These are phyloP conservation scores for Paragorgia papillata DNA, from an alignment of 92 coral and sea anemone genomes.

Conservation along the genomic window DNA sequence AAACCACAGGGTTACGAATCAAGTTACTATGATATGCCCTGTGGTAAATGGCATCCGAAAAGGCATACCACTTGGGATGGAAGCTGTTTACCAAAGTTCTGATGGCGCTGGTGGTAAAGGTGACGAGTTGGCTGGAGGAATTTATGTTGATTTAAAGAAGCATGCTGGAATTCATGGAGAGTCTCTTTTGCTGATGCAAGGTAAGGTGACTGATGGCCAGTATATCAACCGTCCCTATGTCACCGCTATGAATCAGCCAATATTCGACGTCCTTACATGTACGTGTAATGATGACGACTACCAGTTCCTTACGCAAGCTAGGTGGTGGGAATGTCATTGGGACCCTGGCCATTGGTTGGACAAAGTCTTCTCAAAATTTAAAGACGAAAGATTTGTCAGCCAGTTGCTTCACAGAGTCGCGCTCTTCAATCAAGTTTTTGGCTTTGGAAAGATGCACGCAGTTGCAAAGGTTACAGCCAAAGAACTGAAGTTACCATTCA, in stretches of 20 bases:
- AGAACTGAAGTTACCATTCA: slow-evolving; percentile 10
- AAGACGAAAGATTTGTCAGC: slow-evolving; percentile 24
- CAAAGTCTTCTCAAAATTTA: slow-evolving; percentile 18
- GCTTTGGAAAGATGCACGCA: slow-evolving; percentile 22
- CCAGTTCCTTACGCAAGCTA: neutral
- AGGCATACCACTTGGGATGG: neutral
- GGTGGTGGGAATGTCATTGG: slow-evolving; percentile 43
- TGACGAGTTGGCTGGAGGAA: neutral
- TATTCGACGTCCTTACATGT: slow-evolving; percentile 16
- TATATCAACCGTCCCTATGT: too few relatives aligned
- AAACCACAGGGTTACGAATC: neutral
- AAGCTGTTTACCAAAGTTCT: neutral
- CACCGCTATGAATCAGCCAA: slow-evolving; percentile 10
- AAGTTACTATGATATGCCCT: neutral
- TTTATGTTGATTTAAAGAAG: neutral
- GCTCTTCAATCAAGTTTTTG: too few relatives aligned
- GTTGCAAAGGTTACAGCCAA: slow-evolving; percentile 34
- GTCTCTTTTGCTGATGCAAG: too few relatives aligned
- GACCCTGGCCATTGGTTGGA: slow-evolving; percentile 3
- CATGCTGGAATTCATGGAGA: neutral
- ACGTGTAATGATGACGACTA: neutral
- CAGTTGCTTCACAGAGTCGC: slow-evolving; percentile 19
- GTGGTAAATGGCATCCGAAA: neutral
- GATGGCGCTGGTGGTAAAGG: slow-evolving; percentile 1
- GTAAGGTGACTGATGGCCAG: too few relatives aligned